Conservation (phyloP, 1,140 invertebrate species). For the Bombus soroeensis region DNA sequence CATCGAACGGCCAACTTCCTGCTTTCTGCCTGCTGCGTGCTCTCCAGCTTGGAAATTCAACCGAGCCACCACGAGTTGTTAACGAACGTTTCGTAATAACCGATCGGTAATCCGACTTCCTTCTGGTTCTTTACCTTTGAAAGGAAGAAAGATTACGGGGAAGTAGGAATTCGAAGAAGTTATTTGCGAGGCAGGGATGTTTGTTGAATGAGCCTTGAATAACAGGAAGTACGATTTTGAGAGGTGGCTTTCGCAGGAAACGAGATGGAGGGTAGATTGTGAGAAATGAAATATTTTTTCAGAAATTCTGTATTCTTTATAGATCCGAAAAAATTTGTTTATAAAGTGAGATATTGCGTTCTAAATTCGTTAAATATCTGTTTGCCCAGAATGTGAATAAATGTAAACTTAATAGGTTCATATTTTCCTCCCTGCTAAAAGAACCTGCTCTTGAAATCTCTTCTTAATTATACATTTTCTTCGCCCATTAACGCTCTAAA, state of each 20-base stretch:
- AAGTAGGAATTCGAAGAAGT: background rate
- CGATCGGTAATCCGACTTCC: background rate
- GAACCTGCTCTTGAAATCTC: background rate
- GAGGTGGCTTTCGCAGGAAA: background rate
- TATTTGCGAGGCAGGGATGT: background rate
- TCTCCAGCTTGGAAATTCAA: background rate
- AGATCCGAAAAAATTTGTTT: too few relatives aligned
- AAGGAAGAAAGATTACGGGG: background rate
- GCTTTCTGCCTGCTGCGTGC: background rate
- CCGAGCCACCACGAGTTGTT: background rate
- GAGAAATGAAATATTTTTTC: background rate
- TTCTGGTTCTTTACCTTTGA: background rate
- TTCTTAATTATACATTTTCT: background rate
- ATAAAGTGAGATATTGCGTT: background rate
- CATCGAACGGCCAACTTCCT: background rate
- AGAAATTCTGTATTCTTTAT: background rate
- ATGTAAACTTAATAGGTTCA: too few relatives aligned
- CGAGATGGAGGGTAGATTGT: background rate
- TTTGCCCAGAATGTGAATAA: too few relatives aligned
- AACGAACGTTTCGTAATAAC: background rate
- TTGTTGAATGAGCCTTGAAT: background rate
- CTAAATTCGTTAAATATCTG: too few relatives aligned
- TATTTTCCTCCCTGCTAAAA: too few relatives aligned
- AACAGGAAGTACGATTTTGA: background rate
- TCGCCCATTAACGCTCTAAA: background rate